Conservation (phyloP, 2,113 vertebrate genomes). For the Eretmochelys imbricata region DNA sequence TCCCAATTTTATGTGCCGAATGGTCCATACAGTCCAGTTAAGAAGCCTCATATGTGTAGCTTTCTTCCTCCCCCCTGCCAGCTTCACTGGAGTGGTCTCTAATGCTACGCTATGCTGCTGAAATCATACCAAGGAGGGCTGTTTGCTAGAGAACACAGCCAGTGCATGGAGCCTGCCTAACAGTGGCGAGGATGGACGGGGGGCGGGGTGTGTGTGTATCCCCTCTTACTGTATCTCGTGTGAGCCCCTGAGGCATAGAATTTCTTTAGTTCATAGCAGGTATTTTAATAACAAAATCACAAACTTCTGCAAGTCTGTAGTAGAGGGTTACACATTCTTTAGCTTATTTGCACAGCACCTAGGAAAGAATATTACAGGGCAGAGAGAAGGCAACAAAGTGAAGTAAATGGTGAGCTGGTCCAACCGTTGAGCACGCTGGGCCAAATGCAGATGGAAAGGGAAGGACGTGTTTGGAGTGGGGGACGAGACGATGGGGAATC, state of each 20-base stretch:
- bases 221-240: neutral
- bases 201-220: neutral
- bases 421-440: fast-evolving
- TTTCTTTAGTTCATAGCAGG: neutral
- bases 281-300: neutral
- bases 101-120: neutral
- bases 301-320: neutral
- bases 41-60: neutral
- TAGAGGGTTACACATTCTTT: neutral
- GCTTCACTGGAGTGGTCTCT: neutral
- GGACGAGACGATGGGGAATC: fast-evolving
- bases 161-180: fast-evolving
- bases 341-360: fast-evolving
- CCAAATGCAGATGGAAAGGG: neutral
- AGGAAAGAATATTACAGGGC: neutral
- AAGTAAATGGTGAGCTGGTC: fast-evolving
- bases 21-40: neutral
- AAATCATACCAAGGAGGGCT: neutral
- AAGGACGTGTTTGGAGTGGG: fast-evolving
- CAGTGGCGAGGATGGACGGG: neutral
- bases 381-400: neutral
- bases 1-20: fast-evolving
- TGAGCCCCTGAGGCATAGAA: neutral
- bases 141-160: neutral
- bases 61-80: neutral